Evolutionary conservation across 2,888 invertebrate species (phyloP), one percentile per base, ranked within the genome.

Genomic region (Dasysyrphus tricinctus): DNA sequence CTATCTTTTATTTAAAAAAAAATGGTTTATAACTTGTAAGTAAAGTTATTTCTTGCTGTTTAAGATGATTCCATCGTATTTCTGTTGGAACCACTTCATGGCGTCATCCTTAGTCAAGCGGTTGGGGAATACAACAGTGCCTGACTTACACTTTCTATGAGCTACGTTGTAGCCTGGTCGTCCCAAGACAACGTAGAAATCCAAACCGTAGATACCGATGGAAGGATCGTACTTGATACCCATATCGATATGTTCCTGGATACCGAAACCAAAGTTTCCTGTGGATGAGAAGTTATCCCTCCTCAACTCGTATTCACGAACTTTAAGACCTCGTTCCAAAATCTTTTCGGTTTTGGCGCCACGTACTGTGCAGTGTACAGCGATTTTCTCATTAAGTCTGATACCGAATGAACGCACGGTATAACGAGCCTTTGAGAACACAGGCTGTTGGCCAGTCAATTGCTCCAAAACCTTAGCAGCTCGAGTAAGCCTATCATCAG

Each of bases 61-160:
- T 91, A 98, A 95, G 93, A 98, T 98, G 94, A 98, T 97, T 94
- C 98, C 98, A 93, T 98, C 98, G 93, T 98, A 98, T 95, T 99
- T 99, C 95, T 98, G 98, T 94, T 99, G 99, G 96, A 99, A 99
- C 99, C 99, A 99, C 94, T 99, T 99, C 97, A 99, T 99, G 89
- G 99, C 97, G 93, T 99, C 99, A 93, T 99, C 99, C 93, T 98
- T 99, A 81, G 96, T 97, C 89, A 99, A 94, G 91, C 97, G 95
- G 93, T 99, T 99, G 87, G 96, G 96, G 93, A 96, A 96, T 85
- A 99, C 97, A 92, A 24, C 24, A 24, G 96, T 96, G 88, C 98
- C 98, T 89, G 96, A 97, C 93, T 97, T 98, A 96, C 93, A 96
- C 93, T 98, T 95, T 92, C 99, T 96, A 24, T 24, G 1, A 24